A percentile compares a stretch with the other conserved stretches of the same genome.
These are phyloP conservation scores for Falco columbarius DNA, from an alignment of 2,797 vertebrate genomes.

Conservation along the genomic window DNA sequence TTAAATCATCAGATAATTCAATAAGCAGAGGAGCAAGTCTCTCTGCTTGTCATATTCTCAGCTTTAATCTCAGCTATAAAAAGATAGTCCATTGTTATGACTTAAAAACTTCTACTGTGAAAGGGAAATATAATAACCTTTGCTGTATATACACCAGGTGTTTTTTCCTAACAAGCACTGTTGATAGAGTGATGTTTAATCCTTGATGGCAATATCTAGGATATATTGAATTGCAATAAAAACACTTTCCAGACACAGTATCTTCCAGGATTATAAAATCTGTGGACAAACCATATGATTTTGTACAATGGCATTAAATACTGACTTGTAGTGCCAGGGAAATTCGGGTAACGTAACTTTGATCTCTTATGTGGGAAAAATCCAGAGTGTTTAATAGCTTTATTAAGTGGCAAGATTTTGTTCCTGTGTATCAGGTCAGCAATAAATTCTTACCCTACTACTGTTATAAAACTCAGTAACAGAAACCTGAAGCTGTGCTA, in stretches of 20 bases:
- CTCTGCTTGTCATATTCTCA: constrained; percentile 52
- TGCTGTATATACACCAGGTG: constrained; percentile 60
- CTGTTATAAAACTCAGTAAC: constrained; percentile 67
- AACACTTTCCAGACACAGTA: constrained; percentile 26
- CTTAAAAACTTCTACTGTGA: constrained; percentile 68
- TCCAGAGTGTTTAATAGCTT: constrained; percentile 70
- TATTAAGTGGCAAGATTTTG: constrained; percentile 71
- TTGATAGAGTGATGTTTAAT: constrained; percentile 52
- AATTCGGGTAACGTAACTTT: constrained; percentile 69
- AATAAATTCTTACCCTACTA: constrained; percentile 75
- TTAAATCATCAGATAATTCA: constrained; percentile 54
- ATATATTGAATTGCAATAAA: constrained; percentile 36
- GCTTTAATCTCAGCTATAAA: constrained; percentile 66
- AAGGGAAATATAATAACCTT: constrained; percentile 73
- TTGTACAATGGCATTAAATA: constrained; percentile 33
- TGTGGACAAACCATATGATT: constrained; percentile 37
- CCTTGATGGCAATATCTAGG: constrained; percentile 34
- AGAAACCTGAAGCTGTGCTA: constrained; percentile 65
- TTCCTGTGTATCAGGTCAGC: constrained; percentile 62
- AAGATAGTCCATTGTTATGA: constrained; percentile 54
- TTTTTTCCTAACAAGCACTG: constrained; percentile 53
- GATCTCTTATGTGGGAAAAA: constrained; percentile 73
- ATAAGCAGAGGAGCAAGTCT: constrained; percentile 50
- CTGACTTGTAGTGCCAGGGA: constrained; percentile 2
- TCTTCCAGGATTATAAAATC: constrained; percentile 41